Evolutionary conservation across 2,888 invertebrate species (phyloP).

Genomic region (Protophormia terraenovae): DNA sequence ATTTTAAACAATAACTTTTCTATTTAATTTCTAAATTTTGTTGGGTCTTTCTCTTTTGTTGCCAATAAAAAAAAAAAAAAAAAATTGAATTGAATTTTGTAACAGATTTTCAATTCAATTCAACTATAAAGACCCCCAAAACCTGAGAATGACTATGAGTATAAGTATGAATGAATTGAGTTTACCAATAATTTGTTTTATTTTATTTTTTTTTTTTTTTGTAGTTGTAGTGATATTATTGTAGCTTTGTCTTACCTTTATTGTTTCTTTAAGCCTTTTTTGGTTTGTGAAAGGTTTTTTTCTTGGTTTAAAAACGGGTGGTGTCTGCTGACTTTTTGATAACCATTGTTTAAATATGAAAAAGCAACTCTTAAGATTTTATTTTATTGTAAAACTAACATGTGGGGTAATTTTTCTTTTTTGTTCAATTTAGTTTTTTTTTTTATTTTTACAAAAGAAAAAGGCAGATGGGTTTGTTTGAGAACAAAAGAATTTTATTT

Average conservation of each 20-base stretch:
- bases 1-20: no score
- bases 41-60: conserved; percentile 30
- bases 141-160: neutral
- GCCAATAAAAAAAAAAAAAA: neutral
- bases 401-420: conserved; percentile 12
- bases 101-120: conserved; percentile 5
- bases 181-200: conserved; percentile 44
- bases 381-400: conserved; percentile 23
- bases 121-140: neutral
- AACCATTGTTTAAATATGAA: conserved; percentile 56
- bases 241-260: conserved; percentile 34
- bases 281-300: conserved; percentile 24
- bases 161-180: neutral
- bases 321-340: conserved; percentile 54
- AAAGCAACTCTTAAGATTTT: neutral
- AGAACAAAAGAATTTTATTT: conserved; percentile 32
- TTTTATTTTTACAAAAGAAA: neutral
- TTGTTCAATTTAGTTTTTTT: neutral
- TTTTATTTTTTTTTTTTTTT: no score
- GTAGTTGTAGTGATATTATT: conserved; percentile 11
- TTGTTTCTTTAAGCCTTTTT: conserved; percentile 8
- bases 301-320: conserved; percentile 25
- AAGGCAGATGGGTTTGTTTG: conserved; percentile 32
- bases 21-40: conserved; percentile 26
- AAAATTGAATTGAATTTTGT: conserved; percentile 23